Conservation (phyloP, 2,113 vertebrate genomes). For the Zosterops japonicus region DNA sequence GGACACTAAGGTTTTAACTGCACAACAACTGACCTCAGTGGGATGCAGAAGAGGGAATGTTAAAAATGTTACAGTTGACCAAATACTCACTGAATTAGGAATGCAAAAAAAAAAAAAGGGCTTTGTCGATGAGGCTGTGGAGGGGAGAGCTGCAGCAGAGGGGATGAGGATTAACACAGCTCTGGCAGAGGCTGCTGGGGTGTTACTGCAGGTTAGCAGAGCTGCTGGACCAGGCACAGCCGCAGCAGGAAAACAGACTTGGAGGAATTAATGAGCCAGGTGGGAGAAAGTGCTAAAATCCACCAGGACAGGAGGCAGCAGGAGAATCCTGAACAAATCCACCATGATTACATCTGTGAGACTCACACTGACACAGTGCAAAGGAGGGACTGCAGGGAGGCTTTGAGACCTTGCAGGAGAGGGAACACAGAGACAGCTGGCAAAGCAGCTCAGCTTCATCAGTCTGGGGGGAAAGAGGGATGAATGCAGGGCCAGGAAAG, state of each 20-base stretch:
- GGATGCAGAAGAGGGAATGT: neutral
- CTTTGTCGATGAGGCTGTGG: neutral
- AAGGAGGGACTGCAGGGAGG: neutral
- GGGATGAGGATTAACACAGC: neutral
- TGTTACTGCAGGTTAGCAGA: neutral
- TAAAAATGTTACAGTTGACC: neutral
- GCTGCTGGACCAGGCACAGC: neutral
- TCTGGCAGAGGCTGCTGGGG: neutral
- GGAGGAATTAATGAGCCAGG: neutral
- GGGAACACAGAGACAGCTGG: neutral
- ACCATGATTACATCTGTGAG: neutral
- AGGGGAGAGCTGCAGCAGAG: neutral
- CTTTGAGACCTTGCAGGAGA: neutral
- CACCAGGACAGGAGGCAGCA: neutral
- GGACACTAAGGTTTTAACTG: neutral
- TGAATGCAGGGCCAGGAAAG: neutral
- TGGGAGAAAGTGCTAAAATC: constrained; percentile 9
- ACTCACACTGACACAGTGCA: neutral
- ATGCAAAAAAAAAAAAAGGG: neutral
- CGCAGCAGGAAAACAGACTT: neutral
- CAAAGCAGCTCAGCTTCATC: neutral
- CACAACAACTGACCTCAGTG: neutral
- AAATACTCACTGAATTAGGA: neutral
- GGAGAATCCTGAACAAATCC: constrained; percentile 12
- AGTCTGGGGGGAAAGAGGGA: rapidly evolving